Evolutionary conservation across 2,888 invertebrate species (phyloP).

Genomic region (Lepeophtheirus nordmannii): DNA sequence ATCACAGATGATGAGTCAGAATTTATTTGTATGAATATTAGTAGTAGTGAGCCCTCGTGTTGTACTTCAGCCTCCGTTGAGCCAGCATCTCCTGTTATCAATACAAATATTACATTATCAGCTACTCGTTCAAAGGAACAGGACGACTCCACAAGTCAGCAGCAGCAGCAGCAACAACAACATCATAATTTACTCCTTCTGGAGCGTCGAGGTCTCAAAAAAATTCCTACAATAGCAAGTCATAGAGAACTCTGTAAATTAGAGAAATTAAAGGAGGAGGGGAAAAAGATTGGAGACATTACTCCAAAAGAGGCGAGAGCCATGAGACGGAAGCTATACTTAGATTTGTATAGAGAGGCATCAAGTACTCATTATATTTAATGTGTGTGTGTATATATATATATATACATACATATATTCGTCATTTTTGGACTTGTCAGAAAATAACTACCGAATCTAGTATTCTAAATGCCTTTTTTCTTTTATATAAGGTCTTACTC

Average conservation of each 20-base stretch:
- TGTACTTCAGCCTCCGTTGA: not conserved
- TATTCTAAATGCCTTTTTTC: too few relatives aligned
- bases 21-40: not conserved
- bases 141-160: not conserved
- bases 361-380: not conserved
- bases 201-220: not conserved
- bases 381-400: too few relatives aligned
- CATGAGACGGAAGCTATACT: conserved; percentile 10
- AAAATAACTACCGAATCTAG: too few relatives aligned
- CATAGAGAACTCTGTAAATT: conserved; percentile 11
- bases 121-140: not conserved
- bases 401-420: too few relatives aligned
- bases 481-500: too few relatives aligned
- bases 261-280: not conserved
- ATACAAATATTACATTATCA: not conserved
- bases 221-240: conserved; percentile 19
- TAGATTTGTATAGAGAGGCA: conserved; percentile 19
- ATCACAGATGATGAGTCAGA: conserved; percentile 2
- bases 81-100: too few relatives aligned
- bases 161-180: not conserved
- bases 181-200: not conserved
- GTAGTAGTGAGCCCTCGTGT: too few relatives aligned
- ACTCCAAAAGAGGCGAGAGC: conserved; percentile 17
- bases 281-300: conserved; percentile 4
- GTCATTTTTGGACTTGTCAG: too few relatives aligned